A percentile compares a stretch with the other conserved stretches of the same genome.
phyloP scores from a whole-genome alignment of 2,113 vertebrate species.

The Antigone vipio region DNA sequence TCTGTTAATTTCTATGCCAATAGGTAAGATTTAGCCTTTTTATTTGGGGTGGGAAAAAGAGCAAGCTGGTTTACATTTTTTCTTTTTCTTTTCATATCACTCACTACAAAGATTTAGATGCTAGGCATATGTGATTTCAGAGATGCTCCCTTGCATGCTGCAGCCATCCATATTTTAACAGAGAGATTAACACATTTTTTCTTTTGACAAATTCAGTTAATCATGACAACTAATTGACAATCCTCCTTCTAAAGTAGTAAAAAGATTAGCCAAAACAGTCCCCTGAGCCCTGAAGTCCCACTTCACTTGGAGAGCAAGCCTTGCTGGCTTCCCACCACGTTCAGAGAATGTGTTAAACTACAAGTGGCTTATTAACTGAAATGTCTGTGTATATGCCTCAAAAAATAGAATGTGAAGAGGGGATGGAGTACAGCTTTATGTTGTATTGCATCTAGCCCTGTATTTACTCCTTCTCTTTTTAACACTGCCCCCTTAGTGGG shows the following conservation, averaged over 20 bases:
- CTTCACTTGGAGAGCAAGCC: background rate
- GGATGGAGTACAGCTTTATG: background rate
- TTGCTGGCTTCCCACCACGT: background rate
- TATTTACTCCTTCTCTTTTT: background rate
- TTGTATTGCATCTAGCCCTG: background rate
- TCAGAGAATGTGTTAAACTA: background rate
- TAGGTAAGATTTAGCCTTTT: background rate
- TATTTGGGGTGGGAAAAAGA: background rate
- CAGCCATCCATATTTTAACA: background rate
- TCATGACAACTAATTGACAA: background rate
- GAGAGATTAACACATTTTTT: background rate
- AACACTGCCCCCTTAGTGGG: background rate
- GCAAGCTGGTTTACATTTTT: background rate
- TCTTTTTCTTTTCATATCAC: background rate
- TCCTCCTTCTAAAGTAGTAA: background rate
- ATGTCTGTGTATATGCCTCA: background rate
- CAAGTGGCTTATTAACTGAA: background rate
- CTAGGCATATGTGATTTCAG: background rate
- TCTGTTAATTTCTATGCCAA: background rate
- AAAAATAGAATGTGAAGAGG: background rate
- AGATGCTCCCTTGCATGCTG: background rate
- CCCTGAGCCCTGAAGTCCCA: background rate
- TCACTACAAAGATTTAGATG: background rate
- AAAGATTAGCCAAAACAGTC: background rate
- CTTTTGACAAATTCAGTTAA: background rate